A percentile compares a stretch with the other conserved stretches of the same genome.
Evolutionary conservation across 2,113 vertebrate genomes (phyloP).

Genomic region (Eptesicus fuscus): DNA sequence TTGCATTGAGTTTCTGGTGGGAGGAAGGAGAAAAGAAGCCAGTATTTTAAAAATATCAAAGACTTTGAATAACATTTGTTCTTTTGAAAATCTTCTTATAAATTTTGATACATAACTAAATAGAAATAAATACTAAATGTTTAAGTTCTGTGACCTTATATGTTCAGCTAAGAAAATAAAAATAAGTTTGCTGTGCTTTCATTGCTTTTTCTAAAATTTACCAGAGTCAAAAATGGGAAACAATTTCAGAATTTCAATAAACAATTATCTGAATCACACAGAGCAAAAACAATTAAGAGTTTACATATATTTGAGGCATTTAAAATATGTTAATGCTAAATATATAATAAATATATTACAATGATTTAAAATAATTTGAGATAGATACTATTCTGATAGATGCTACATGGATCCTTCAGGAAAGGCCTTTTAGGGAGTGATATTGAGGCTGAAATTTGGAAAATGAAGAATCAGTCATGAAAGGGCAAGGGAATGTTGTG

Average conservation of each 20-base stretch:
- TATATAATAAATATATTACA: background rate
- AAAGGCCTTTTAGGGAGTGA: background rate
- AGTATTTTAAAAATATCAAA: background rate
- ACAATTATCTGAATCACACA: background rate
- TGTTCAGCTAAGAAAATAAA: background rate
- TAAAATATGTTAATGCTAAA: background rate
- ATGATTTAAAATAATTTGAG: background rate
- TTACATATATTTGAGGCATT: background rate
- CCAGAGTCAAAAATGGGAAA: background rate
- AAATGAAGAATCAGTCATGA: background rate
- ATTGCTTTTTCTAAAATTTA: slow-evolving; percentile 12
- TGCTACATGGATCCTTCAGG: background rate
- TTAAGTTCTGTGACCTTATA: background rate
- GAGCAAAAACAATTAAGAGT: background rate
- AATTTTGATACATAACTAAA: background rate
- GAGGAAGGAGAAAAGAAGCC: background rate
- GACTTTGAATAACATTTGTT: background rate
- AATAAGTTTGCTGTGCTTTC: background rate
- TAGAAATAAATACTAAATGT: background rate
- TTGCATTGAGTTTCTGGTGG: background rate
- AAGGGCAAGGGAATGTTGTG: background rate
- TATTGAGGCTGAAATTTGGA: background rate
- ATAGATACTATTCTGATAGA: background rate
- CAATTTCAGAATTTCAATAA: background rate
- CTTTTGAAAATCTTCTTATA: background rate